Conservation (phyloP, 2,888 invertebrate genomes). For the Drosophila meridiana region DNA sequence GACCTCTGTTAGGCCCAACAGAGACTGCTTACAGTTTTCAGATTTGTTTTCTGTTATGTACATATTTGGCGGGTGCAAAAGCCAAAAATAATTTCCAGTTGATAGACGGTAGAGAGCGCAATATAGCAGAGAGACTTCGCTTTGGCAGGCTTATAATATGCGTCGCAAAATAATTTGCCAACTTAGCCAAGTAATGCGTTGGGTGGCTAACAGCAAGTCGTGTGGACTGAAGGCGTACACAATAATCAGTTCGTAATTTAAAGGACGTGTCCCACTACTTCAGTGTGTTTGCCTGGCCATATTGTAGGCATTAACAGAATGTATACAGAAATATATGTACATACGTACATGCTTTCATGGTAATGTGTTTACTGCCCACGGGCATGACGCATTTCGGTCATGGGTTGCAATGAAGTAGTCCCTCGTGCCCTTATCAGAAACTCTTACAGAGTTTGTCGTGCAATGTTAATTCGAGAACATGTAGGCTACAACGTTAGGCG, state of each 20-base stretch:
- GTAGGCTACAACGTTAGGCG: neutral
- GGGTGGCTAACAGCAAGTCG: no score
- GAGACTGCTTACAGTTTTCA: conserved; percentile 11
- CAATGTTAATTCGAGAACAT: conserved; percentile 33
- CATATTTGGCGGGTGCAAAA: conserved; percentile 45
- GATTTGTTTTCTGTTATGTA: conserved; percentile 10
- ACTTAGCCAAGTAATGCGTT: conserved; percentile 15
- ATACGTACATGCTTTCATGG: neutral
- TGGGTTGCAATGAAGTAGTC: conserved; percentile 28
- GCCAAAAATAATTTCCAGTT: conserved; percentile 56
- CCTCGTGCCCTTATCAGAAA: conserved; percentile 41
- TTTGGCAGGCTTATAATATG: conserved; percentile 58
- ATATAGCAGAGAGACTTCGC: conserved; percentile 26
- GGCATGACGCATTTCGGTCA: conserved; percentile 46
- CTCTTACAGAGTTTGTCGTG: neutral
- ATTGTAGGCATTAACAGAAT: neutral
- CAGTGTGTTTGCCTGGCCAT: neutral
- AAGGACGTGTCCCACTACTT: conserved; percentile 15
- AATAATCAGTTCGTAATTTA: conserved; percentile 7
- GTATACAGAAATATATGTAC: neutral
- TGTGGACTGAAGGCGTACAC: no score
- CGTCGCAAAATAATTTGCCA: conserved; percentile 70
- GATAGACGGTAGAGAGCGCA: conserved; percentile 25
- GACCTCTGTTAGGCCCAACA: conserved; percentile 42
- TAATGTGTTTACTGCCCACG: conserved; percentile 3